These are phyloP conservation scores for Rapana venosa DNA, from an alignment of 2,888 invertebrate species.

Conservation along the genomic window DNA sequence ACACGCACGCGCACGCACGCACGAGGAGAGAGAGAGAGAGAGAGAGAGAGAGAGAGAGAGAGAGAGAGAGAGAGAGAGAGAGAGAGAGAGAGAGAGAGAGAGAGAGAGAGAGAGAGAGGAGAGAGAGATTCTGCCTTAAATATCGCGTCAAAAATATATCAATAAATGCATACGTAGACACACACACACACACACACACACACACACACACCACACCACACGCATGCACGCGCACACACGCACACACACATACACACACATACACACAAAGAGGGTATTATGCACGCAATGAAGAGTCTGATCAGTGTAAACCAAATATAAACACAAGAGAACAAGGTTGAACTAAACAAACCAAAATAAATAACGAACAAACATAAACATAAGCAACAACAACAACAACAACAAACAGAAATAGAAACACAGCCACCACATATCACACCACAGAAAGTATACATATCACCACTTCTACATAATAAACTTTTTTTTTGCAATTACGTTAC, in stretches of 20 bases:
- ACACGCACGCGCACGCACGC: too few relatives aligned
- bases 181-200: background rate
- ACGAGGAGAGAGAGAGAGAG: background rate
- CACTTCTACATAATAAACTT: too few relatives aligned
- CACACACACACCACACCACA: background rate
- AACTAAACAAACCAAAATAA: too few relatives aligned
- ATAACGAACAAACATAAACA: too few relatives aligned
- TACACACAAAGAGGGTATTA: too few relatives aligned
- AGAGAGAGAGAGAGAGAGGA: slow-evolving; percentile 2
- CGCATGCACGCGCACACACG: background rate
- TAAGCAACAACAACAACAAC: too few relatives aligned
- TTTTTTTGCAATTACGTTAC: too few relatives aligned
- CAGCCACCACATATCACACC: too few relatives aligned
- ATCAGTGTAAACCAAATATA: too few relatives aligned
- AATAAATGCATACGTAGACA: background rate
- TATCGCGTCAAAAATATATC: background rate
- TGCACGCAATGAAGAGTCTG: too few relatives aligned
- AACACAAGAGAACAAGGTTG: too few relatives aligned
- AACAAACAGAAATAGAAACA: background rate
- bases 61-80: slow-evolving; percentile 28
- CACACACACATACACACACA: background rate
- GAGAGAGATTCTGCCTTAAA: background rate
- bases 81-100: slow-evolving; percentile 10
- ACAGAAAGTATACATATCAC: too few relatives aligned
- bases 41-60: slow-evolving; percentile 31